These are phyloP conservation scores for Lepus timidus DNA, from an alignment of 2,113 vertebrate genomes.

Conservation along the genomic window DNA sequence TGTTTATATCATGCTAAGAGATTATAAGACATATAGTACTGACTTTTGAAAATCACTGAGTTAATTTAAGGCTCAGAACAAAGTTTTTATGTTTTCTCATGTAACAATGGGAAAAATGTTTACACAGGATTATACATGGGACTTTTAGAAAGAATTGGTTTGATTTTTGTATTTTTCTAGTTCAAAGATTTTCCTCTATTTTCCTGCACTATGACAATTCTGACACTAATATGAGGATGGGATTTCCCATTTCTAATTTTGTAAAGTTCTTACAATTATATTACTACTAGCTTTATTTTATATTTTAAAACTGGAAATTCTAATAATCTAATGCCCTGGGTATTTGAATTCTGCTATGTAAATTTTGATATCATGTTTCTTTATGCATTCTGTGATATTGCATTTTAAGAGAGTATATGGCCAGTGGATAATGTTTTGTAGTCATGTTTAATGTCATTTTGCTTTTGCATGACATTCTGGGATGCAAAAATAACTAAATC, in stretches of 20 bases:
- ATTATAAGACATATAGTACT: neutral
- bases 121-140: rapidly evolving
- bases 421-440: neutral
- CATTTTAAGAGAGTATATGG: neutral
- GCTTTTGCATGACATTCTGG: neutral
- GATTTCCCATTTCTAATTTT: neutral
- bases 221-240: neutral
- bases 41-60: neutral
- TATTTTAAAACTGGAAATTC: neutral
- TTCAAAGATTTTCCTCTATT: neutral
- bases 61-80: neutral
- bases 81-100: neutral
- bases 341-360: neutral
- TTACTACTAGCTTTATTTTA: neutral
- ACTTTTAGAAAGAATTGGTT: neutral
- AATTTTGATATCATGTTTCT: neutral
- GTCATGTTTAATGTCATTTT: neutral
- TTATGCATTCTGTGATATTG: neutral
- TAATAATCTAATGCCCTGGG: neutral
- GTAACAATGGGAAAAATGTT: neutral
- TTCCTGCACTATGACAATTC: neutral
- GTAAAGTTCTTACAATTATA: neutral
- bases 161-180: neutral
- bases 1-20: neutral
- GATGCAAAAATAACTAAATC: neutral